phyloP scores from a whole-genome alignment of 2,113 vertebrate species.

The Perognathus longimembris region DNA sequence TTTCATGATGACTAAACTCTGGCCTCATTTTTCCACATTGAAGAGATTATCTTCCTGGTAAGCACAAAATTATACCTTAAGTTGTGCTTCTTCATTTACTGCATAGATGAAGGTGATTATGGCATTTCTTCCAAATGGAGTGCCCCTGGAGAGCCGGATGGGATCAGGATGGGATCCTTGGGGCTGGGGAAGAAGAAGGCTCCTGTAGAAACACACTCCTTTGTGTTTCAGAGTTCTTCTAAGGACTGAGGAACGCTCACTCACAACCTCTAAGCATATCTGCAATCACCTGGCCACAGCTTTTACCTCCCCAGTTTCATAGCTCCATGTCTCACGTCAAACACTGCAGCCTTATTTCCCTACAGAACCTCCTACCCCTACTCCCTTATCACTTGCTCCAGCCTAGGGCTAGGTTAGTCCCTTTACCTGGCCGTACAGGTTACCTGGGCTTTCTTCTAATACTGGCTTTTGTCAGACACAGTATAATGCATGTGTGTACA shows the following conservation, averaged over 20 bases:
- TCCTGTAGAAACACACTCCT: neutral
- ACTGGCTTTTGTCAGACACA: neutral
- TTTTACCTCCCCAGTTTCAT: neutral
- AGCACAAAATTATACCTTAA: neutral
- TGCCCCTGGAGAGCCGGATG: neutral
- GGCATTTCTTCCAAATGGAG: neutral
- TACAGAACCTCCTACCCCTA: neutral
- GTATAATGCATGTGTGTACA: neutral
- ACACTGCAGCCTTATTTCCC: neutral
- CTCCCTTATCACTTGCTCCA: fast-evolving
- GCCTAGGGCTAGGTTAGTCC: neutral
- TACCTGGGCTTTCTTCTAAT: neutral
- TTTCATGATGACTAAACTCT: neutral
- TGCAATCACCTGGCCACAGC: neutral
- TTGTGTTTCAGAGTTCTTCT: neutral
- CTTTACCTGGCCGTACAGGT: neutral
- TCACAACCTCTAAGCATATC: neutral
- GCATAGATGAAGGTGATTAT: neutral
- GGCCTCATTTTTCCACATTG: neutral
- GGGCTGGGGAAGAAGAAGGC: neutral
- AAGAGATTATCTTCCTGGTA: neutral
- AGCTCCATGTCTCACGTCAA: neutral
- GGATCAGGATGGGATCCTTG: fast-evolving
- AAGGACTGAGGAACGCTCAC: neutral
- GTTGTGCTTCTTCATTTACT: neutral